Percentiles rank a stretch among this genome's conserved stretches.
These are phyloP conservation scores for Sciurus vulgaris DNA, from an alignment of 2,797 vertebrate species.

Conservation along the genomic window DNA sequence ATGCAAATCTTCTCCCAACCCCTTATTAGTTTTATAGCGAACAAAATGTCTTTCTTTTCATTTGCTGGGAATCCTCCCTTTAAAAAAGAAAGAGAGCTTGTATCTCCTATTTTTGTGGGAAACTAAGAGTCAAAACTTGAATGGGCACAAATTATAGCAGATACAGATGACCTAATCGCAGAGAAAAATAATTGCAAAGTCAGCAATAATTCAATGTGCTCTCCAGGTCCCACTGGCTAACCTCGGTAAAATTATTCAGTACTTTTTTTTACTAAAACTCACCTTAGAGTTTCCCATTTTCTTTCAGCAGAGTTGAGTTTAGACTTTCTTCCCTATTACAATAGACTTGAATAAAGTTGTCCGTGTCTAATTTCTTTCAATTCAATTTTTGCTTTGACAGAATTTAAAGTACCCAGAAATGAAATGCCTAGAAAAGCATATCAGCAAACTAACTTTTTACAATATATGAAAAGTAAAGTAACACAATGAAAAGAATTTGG, in stretches of 20 bases:
- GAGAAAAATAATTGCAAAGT: neutral
- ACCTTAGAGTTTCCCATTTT: neutral
- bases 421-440: neutral
- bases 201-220: neutral
- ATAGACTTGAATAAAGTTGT: neutral
- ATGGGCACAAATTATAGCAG: neutral
- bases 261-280: neutral
- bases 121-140: neutral
- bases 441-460: slow-evolving; percentile 8
- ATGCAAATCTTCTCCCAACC: neutral
- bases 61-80: neutral
- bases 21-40: neutral
- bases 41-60: neutral
- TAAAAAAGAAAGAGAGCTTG: neutral
- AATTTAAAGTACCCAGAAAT: neutral
- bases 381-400: neutral
- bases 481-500: neutral
- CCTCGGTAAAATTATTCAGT: neutral
- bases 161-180: neutral
- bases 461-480: neutral
- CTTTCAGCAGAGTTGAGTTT: neutral
- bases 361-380: neutral
- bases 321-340: neutral
- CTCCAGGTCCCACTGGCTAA: neutral
- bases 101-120: neutral